Evolutionary conservation across 2,888 invertebrate species (phyloP).

Genomic region (Chalcis sispes): DNA sequence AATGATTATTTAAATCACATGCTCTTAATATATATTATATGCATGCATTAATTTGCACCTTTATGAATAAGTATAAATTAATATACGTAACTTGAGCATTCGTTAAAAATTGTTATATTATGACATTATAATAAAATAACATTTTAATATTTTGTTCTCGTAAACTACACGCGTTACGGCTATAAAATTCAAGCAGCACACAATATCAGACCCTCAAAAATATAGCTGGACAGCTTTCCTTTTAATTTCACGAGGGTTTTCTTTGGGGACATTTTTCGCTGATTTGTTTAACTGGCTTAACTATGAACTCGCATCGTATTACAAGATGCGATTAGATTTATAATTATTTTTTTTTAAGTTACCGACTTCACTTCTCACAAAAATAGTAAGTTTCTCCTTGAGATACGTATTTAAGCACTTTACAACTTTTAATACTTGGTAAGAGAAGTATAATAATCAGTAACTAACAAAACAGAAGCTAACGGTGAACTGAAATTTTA

Average conservation of each 20-base stretch:
- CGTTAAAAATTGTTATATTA: slow-evolving; percentile 40
- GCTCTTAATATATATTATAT: slow-evolving; percentile 41
- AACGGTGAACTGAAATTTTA: slow-evolving; percentile 10
- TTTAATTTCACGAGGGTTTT: slow-evolving; percentile 63
- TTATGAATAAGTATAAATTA: slow-evolving; percentile 30
- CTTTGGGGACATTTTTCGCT: slow-evolving; percentile 68
- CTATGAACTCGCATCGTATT: not conserved
- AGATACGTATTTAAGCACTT: not conserved
- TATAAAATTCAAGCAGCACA: slow-evolving; percentile 70
- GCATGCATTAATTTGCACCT: slow-evolving; percentile 27
- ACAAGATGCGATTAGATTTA: not conserved
- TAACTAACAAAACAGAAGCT: slow-evolving; percentile 22
- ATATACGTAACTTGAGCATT: slow-evolving; percentile 34
- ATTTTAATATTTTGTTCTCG: slow-evolving; percentile 26
- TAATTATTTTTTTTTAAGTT: slow-evolving; percentile 4
- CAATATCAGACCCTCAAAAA: slow-evolving; percentile 64
- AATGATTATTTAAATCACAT: slow-evolving; percentile 25
- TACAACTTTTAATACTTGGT: not conserved
- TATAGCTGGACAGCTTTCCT: slow-evolving; percentile 40
- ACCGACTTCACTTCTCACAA: too few relatives aligned
- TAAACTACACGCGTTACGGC: slow-evolving; percentile 47
- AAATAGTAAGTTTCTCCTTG: not conserved
- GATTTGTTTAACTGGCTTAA: slow-evolving; percentile 40
- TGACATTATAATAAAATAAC: slow-evolving; percentile 42
- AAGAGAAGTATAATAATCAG: slow-evolving; percentile 13